Conservation (phyloP, 2,797 vertebrate genomes). For the Sebastes nivosus region DNA sequence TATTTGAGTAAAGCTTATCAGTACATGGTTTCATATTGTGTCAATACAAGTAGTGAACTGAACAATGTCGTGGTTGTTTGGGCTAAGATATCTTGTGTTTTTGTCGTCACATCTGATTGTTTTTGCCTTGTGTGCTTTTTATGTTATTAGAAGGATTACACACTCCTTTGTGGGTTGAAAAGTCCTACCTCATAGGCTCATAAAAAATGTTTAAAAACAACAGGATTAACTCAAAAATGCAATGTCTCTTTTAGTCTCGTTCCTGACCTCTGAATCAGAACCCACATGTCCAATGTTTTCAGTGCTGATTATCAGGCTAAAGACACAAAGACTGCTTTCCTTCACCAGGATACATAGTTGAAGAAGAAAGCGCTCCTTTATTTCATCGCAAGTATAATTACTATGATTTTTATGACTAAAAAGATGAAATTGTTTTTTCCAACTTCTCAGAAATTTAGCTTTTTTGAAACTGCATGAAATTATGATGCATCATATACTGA, state of each 20-base stretch:
- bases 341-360: not conserved
- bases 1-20: conserved; percentile 3
- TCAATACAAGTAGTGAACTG: not conserved
- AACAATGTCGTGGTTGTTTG: conserved; percentile 3
- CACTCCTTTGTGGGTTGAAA: conserved; percentile 3
- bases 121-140: conserved; percentile 8
- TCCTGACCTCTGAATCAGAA: conserved; percentile 13
- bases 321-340: not conserved
- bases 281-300: not conserved
- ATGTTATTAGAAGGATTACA: conserved; percentile 35
- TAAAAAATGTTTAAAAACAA: not conserved
- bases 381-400: not conserved
- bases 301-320: not conserved
- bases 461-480: not conserved
- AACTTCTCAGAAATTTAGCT: not conserved
- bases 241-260: not conserved
- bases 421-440: not conserved
- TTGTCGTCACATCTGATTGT: conserved; percentile 13
- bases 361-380: not conserved
- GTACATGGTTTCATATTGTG: not conserved
- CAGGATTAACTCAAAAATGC: conserved; percentile 13
- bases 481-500: not conserved
- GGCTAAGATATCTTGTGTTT: not conserved
- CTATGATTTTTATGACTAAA: not conserved
- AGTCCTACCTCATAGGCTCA: conserved; percentile 14